A percentile compares a stretch with the other conserved stretches of the same genome.
phyloP scores from a whole-genome alignment of 2,113 vertebrate species.

The Sorex fumeus region DNA sequence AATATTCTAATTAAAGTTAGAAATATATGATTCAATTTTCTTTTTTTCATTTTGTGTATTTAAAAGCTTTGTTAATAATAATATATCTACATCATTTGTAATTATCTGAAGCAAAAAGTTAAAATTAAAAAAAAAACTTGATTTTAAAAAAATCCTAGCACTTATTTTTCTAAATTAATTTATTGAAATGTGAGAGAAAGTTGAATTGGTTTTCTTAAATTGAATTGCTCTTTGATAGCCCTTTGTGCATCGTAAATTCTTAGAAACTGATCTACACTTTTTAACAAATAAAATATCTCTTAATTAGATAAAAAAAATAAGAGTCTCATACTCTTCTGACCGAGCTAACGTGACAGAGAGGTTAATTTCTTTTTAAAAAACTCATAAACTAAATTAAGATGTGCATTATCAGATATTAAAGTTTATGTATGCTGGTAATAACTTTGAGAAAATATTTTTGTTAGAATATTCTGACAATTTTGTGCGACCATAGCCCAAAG shows the following conservation, averaged over 20 bases:
- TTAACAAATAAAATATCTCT: conserved; percentile 16
- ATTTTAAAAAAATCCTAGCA: background rate
- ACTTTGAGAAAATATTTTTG: conserved; percentile 12
- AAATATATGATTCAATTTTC: background rate
- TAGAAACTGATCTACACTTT: background rate
- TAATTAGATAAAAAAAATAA: too few relatives aligned
- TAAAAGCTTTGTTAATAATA: background rate
- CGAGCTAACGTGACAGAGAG: too few relatives aligned
- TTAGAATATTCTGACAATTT: background rate
- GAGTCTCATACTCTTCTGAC: too few relatives aligned
- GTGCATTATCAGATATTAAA: background rate
- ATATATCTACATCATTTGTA: background rate
- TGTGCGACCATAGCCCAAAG: background rate
- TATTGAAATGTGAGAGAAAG: background rate
- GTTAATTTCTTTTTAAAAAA: background rate
- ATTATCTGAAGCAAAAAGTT: background rate
- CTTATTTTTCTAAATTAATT: background rate
- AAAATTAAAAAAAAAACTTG: background rate
- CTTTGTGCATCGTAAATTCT: background rate
- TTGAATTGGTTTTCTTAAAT: background rate
- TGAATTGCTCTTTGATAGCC: background rate
- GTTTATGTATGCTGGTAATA: background rate
- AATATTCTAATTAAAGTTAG: background rate
- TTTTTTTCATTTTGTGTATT: background rate
- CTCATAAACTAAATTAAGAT: background rate